Evolutionary conservation across 2,113 vertebrate genomes (phyloP).

Genomic region (Clarias macrocephalus): DNA sequence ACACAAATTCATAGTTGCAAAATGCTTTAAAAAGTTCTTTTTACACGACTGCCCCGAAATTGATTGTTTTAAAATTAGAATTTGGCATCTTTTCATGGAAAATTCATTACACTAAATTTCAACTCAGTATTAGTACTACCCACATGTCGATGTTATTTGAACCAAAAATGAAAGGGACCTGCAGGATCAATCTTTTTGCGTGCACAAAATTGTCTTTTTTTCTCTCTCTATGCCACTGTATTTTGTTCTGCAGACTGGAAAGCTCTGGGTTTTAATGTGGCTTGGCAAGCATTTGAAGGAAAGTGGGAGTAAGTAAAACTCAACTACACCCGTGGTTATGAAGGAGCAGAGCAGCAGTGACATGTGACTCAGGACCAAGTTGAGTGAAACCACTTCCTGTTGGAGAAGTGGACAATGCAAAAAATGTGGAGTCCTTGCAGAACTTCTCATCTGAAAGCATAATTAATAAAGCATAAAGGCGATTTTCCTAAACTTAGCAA

Average conservation of each 20-base stretch:
- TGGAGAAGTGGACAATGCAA: conserved; percentile 28
- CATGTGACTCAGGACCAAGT: conserved; percentile 54
- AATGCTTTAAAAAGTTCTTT: too few species aligned
- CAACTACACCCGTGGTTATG: conserved; percentile 59
- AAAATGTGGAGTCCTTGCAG: background rate
- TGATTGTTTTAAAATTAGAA: background rate
- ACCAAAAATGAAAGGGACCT: background rate
- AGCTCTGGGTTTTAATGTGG: conserved; percentile 56
- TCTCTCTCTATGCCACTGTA: conserved; percentile 22
- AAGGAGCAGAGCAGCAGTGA: conserved; percentile 55
- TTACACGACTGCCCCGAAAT: background rate
- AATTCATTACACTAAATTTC: conserved; percentile 17
- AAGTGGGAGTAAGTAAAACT: conserved; percentile 50
- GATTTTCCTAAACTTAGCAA: background rate
- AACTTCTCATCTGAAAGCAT: background rate
- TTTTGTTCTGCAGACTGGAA: conserved; percentile 47
- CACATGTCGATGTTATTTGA: conserved; percentile 33
- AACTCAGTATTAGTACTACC: conserved; percentile 10
- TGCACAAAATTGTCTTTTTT: background rate
- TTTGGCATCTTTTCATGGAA: conserved; percentile 14
- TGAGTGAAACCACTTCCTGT: conserved; percentile 40
- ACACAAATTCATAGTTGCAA: background rate
- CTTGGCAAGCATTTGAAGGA: conserved; percentile 43
- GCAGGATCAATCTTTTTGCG: conserved; percentile 20
- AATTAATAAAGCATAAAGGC: conserved; percentile 6